phyloP scores from a whole-genome alignment of 2,888 invertebrate species.

The Rhingia rostrata region DNA sequence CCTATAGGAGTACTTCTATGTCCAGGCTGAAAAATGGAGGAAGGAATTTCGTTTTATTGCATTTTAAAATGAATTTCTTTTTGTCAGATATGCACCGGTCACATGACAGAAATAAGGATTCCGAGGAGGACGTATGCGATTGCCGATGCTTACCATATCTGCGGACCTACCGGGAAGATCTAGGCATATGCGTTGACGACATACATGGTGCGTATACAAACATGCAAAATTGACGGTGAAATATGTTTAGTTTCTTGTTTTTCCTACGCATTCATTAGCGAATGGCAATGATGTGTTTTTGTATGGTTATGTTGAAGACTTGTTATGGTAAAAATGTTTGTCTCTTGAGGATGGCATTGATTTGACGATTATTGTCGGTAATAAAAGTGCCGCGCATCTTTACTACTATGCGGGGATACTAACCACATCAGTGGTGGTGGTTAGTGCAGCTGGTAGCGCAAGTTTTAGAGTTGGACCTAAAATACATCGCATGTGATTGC shows the following conservation, averaged over 20 bases:
- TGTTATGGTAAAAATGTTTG: not conserved
- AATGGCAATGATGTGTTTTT: not conserved
- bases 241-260: not conserved
- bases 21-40: not conserved
- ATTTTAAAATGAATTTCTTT: constrained; percentile 55
- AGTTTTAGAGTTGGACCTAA: too few relatives aligned
- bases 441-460: too few relatives aligned
- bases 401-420: too few relatives aligned
- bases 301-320: not conserved
- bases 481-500: too few relatives aligned
- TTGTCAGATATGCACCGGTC: constrained; percentile 52
- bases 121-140: constrained; percentile 84
- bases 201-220: constrained; percentile 87
- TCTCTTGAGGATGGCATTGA: too few relatives aligned
- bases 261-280: not conserved
- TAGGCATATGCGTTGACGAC: constrained; percentile 92
- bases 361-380: too few relatives aligned
- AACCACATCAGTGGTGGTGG: too few relatives aligned
- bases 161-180: constrained; percentile 92
- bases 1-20: not conserved
- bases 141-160: constrained; percentile 91
- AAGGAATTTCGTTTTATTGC: constrained; percentile 8
- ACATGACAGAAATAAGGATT: constrained; percentile 77
- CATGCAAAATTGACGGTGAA: constrained; percentile 5
- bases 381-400: too few relatives aligned